These are phyloP conservation scores for Dissostichus mawsoni DNA, from an alignment of 2,113 vertebrate species.

Conservation along the genomic window DNA sequence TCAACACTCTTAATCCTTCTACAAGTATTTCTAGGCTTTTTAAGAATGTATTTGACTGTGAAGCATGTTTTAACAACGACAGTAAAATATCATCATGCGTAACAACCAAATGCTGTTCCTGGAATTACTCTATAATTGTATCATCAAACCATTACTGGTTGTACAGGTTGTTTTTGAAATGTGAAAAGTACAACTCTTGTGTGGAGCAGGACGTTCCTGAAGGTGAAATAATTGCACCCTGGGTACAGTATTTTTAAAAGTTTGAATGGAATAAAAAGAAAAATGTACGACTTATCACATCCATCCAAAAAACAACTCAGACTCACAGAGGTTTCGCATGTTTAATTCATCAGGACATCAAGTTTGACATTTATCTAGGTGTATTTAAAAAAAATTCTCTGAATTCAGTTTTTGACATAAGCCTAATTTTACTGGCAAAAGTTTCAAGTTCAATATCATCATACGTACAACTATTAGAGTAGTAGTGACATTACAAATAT, in stretches of 20 bases:
- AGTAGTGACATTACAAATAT: no score
- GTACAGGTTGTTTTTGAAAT: no score
- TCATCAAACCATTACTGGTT: no score
- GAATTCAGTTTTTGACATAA: not conserved
- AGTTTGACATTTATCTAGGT: no score
- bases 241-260: not conserved
- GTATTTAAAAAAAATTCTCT: no score
- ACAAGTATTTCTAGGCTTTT: no score
- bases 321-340: not conserved
- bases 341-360: no score
- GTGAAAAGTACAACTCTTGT: no score
- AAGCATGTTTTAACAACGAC: not conserved
- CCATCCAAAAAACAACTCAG: not conserved
- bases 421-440: not conserved
- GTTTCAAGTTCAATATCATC: not conserved
- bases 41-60: not conserved
- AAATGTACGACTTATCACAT: not conserved
- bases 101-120: not conserved
- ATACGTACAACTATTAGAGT: no score
- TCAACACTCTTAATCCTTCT: no score
- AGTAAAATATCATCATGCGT: conserved; percentile 8
- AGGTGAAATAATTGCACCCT: not conserved
- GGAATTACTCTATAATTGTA: not conserved
- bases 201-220: not conserved
- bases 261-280: no score